Evolutionary conservation across 2,888 invertebrate species (phyloP).

Genomic region (Nemotelus nigrinus): DNA sequence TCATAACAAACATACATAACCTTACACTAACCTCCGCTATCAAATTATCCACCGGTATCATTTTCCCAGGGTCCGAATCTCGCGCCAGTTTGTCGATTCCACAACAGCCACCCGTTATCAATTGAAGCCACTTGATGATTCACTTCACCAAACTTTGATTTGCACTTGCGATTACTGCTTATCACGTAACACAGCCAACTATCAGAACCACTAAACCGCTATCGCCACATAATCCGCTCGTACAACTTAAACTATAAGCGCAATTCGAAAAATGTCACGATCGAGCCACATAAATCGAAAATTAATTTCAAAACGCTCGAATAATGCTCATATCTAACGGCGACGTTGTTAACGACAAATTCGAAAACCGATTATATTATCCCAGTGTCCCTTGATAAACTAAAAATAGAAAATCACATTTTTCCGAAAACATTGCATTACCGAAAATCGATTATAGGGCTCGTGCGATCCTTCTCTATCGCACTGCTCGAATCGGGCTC

Average conservation of each 20-base stretch:
- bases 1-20: not conserved
- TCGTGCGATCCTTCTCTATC: slow-evolving; percentile 34
- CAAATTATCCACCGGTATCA: slow-evolving; percentile 63
- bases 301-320: no score
- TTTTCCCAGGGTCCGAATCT: slow-evolving; percentile 47
- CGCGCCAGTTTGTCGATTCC: not conserved
- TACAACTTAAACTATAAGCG: no score
- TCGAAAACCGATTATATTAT: slow-evolving; percentile 60
- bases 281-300: no score
- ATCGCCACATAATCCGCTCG: no score
- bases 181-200: no score
- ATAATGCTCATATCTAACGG: not conserved
- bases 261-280: no score
- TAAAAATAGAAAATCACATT: slow-evolving; percentile 59
- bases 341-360: slow-evolving; percentile 8
- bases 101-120: no score
- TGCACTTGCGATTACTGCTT: no score
- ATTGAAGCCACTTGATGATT: no score
- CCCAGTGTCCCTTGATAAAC: slow-evolving; percentile 64
- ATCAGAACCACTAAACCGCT: no score
- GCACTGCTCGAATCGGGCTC: not conserved
- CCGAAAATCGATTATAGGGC: slow-evolving; percentile 28
- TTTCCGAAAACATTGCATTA: slow-evolving; percentile 31
- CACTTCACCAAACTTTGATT: no score
- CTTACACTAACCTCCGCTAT: slow-evolving; percentile 59